A percentile compares a stretch with the other conserved stretches of the same genome.
These are phyloP conservation scores for Polyommatus icarus DNA, from an alignment of 2,888 invertebrate genomes.

Conservation along the genomic window DNA sequence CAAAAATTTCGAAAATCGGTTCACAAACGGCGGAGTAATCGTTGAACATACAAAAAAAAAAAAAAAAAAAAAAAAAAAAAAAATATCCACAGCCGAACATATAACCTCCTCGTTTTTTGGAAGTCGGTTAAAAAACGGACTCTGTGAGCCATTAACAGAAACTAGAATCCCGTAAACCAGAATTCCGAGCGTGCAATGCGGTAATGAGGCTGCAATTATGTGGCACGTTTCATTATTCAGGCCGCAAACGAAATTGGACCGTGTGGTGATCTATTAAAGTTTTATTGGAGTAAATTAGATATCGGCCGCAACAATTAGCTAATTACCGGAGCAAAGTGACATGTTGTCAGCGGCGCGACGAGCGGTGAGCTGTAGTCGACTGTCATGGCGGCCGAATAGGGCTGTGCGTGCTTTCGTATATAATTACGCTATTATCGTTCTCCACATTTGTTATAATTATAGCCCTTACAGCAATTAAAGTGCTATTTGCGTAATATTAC, in stretches of 20 bases:
- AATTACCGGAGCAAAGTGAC: constrained; percentile 60
- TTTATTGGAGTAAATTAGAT: constrained; percentile 30
- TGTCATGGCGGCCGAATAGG: constrained; percentile 50
- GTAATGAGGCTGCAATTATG: constrained; percentile 56
- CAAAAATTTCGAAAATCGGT: too few relatives aligned
- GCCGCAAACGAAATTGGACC: constrained; percentile 27
- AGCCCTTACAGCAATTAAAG: constrained; percentile 9
- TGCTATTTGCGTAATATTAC: background rate
- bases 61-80: too few relatives aligned
- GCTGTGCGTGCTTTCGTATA: constrained; percentile 37
- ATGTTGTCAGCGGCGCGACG: constrained; percentile 50
- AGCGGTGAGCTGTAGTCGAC: constrained; percentile 53
- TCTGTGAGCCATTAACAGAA: constrained; percentile 22
- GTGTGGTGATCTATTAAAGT: constrained; percentile 30
- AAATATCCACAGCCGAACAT: too few relatives aligned
- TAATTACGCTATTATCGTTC: constrained; percentile 27
- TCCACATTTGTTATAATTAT: constrained; percentile 6
- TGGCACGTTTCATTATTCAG: constrained; percentile 39
- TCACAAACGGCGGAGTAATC: too few relatives aligned
- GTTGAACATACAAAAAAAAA: too few relatives aligned
- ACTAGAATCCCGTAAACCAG: constrained; percentile 37
- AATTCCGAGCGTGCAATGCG: constrained; percentile 47
- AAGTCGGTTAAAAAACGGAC: constrained; percentile 13
- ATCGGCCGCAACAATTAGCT: constrained; percentile 60
- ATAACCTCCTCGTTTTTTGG: too few relatives aligned